Evolutionary conservation across 2,113 vertebrate genomes (phyloP).

Genomic region (Callipepla californica): DNA sequence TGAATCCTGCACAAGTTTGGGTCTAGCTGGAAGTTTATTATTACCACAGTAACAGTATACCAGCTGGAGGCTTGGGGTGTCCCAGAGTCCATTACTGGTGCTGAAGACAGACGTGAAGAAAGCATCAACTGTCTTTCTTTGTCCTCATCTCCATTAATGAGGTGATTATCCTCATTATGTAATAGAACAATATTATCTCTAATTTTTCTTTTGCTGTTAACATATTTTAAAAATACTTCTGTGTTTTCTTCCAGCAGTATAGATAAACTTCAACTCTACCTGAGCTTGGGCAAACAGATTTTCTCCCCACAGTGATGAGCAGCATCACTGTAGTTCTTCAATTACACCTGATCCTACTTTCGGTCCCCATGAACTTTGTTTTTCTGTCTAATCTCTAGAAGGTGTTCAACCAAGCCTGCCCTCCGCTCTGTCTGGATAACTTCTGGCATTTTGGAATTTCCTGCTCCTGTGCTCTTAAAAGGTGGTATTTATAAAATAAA

Average conservation of each 20-base stretch:
- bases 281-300: not conserved
- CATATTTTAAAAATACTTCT: not conserved
- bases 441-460: not conserved
- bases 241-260: not conserved
- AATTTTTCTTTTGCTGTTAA: not conserved
- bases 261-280: not conserved
- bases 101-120: not conserved
- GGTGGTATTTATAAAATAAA: not conserved
- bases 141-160: not conserved
- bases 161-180: not conserved
- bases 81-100: not conserved
- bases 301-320: not conserved
- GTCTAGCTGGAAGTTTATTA: not conserved
- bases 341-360: not conserved
- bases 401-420: not conserved
- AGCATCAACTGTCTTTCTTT: not conserved
- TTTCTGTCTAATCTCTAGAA: not conserved
- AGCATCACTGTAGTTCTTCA: not conserved
- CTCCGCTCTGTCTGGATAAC: not conserved
- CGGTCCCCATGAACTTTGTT: not conserved
- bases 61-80: not conserved
- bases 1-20: not conserved
- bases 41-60: not conserved
- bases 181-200: not conserved
- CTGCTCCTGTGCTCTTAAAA: not conserved